Percentiles rank a stretch among this genome's conserved stretches.
These are phyloP conservation scores for Melieria crassipennis DNA, from an alignment of 2,888 invertebrate genomes.

Conservation along the genomic window DNA sequence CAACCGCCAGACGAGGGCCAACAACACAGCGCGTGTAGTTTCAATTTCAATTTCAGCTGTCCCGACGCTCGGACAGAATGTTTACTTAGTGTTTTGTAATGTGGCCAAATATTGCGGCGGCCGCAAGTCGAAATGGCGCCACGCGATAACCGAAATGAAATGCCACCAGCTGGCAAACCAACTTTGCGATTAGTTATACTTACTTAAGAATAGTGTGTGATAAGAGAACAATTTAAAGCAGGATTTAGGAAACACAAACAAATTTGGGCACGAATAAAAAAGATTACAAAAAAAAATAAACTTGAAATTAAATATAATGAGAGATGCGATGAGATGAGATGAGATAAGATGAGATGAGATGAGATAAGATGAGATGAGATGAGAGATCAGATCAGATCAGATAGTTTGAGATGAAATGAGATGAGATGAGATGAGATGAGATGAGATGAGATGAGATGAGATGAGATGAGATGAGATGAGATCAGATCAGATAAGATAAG, in stretches of 20 bases:
- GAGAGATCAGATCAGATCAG: too few species aligned
- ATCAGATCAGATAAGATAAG: background rate
- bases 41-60: too few species aligned
- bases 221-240: too few species aligned
- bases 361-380: constrained; percentile 21
- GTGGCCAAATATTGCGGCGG: too few species aligned
- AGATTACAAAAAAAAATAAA: constrained; percentile 16
- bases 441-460: constrained; percentile 20
- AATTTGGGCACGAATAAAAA: constrained; percentile 8
- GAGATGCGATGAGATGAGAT: constrained; percentile 20
- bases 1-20: too few species aligned
- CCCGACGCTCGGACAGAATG: too few species aligned
- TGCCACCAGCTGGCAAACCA: too few species aligned
- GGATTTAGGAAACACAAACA: background rate
- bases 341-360: constrained; percentile 17
- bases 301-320: constrained; percentile 11
- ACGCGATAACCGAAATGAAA: too few species aligned
- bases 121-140: too few species aligned
- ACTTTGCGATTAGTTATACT: too few species aligned
- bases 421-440: constrained; percentile 21
- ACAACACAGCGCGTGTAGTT: background rate
- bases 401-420: constrained; percentile 21
- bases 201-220: too few species aligned
- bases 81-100: too few species aligned
- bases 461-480: constrained; percentile 22